Evolutionary conservation across 1,140 invertebrate species (phyloP).

Genomic region (Rhagoletis pomonella): DNA sequence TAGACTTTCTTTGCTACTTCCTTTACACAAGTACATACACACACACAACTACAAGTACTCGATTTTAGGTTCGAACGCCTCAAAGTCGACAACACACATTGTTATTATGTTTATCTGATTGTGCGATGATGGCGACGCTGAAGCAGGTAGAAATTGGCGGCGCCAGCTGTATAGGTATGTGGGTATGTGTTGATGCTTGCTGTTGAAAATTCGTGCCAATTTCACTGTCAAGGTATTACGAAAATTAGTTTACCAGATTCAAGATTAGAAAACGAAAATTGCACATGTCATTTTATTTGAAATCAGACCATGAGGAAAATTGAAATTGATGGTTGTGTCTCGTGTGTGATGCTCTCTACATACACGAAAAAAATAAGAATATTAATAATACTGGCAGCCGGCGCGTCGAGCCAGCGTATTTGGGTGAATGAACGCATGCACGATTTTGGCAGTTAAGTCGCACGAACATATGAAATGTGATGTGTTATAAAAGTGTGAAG

Average conservation of each 20-base stretch:
- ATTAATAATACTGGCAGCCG: not conserved
- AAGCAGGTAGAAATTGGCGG: not conserved
- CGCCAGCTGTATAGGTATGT: constrained; percentile 44
- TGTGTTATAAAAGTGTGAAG: not conserved
- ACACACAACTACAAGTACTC: not conserved
- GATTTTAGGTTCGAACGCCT: not conserved
- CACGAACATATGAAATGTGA: not conserved
- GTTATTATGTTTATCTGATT: constrained; percentile 46
- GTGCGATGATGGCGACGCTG: constrained; percentile 21
- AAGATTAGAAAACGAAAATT: constrained; percentile 63
- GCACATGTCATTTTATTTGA: constrained; percentile 69
- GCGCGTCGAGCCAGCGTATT: not conserved
- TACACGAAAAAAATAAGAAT: not conserved
- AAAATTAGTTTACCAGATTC: constrained; percentile 73
- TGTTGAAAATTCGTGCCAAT: constrained; percentile 67
- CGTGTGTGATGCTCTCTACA: not conserved
- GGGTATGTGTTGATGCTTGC: constrained; percentile 63
- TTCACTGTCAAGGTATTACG: constrained; percentile 73
- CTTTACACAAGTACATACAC: not conserved
- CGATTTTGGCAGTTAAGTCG: not conserved
- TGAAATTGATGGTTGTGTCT: constrained; percentile 69
- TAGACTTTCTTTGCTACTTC: not conserved
- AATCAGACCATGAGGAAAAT: constrained; percentile 64
- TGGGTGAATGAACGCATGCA: constrained; percentile 29
- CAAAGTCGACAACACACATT: constrained; percentile 56